Percentiles rank a stretch among this genome's conserved stretches.
Evolutionary conservation across 2,888 invertebrate species (phyloP).

Genomic region (Apodemia duryi): DNA sequence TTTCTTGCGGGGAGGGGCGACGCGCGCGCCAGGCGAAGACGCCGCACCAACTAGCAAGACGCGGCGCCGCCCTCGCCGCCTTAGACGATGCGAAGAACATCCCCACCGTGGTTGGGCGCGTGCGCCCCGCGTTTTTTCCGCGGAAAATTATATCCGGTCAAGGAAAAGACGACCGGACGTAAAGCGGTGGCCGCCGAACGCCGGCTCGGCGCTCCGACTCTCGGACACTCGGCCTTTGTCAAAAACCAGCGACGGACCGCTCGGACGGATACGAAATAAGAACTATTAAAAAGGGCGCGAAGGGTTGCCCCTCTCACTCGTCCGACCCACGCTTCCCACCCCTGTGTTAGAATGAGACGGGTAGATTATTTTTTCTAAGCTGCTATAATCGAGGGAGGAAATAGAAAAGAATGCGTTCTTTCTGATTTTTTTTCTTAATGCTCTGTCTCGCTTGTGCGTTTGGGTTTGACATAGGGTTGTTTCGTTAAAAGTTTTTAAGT

Average conservation of each 20-base stretch:
- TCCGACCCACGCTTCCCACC: conserved; percentile 61
- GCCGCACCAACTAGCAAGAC: conserved; percentile 78
- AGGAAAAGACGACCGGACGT: conserved; percentile 69
- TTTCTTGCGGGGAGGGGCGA: conserved; percentile 77
- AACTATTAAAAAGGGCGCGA: conserved; percentile 73
- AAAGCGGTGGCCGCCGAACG: conserved; percentile 43
- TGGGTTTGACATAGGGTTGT: conserved; percentile 40
- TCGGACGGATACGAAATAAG: conserved; percentile 69
- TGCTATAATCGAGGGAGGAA: conserved; percentile 75
- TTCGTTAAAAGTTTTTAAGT: conserved; percentile 55
- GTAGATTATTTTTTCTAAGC: conserved; percentile 74
- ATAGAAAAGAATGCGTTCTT: conserved; percentile 77
- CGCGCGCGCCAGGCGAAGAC: conserved; percentile 77
- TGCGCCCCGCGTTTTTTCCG: conserved; percentile 77
- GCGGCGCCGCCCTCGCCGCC: conserved; percentile 77
- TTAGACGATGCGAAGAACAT: conserved; percentile 76
- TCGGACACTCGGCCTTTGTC: conserved; percentile 30
- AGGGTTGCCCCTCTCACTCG: conserved; percentile 67
- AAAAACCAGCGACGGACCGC: conserved; percentile 56
- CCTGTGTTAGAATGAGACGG: conserved; percentile 66
- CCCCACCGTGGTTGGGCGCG: conserved; percentile 73
- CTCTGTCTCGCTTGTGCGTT: conserved; percentile 61
- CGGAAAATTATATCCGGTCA: conserved; percentile 78
- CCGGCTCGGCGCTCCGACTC: conserved; percentile 31
- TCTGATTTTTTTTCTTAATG: conserved; percentile 72